Evolutionary conservation across 2,113 vertebrate genomes (phyloP), one percentile per base, ranked within the genome.

Genomic region (Rallus limicola): DNA sequence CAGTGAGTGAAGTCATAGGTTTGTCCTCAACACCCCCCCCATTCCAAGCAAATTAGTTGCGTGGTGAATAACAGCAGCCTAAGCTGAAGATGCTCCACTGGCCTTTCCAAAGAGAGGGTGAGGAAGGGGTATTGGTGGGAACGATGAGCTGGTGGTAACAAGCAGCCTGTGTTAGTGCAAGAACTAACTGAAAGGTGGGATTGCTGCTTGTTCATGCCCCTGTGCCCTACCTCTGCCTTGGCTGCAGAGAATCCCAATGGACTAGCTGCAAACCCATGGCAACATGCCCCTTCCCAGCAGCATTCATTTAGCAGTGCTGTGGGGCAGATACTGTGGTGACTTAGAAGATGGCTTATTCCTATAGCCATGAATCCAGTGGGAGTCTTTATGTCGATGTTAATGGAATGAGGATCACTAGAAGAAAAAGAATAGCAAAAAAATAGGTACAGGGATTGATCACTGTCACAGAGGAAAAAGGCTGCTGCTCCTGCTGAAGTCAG

Each of bases 291-390:
- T 3, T 55, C 26, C 74, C 29, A 16, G 9, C 4, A 31, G 13
- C 9, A 1, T 23, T 58, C 28, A 6, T 23, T 18, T 16, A 34
- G 4, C 0, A 2, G 14, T 5, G 28, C 15, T 10, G 19, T 3
- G 5, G 71, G 36, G 29, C 69, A 52, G 40, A 1, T 15, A 4
- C 5, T 10, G 2, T 4, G 1, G 29, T 75, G 58, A 14, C 42
- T 74, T 23, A 21, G 11, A 28, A 58, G 19, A 23, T 3, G 1
- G 20, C 25, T 46, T 76, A 17, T 21, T 83, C 71, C 36, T 9
- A 24, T 6, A 67, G 60, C 40, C 26, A 3, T 33, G 36, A 62
- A 85, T 52, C 65, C 48, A 62, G 31, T 4, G 33, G 12, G 28
- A 79, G 14, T 64, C 74, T 48, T 65, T 26, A 50, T 17, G 13